Conservation (phyloP, 2,113 vertebrate species). For the Microcebus ravelobensis region DNA sequence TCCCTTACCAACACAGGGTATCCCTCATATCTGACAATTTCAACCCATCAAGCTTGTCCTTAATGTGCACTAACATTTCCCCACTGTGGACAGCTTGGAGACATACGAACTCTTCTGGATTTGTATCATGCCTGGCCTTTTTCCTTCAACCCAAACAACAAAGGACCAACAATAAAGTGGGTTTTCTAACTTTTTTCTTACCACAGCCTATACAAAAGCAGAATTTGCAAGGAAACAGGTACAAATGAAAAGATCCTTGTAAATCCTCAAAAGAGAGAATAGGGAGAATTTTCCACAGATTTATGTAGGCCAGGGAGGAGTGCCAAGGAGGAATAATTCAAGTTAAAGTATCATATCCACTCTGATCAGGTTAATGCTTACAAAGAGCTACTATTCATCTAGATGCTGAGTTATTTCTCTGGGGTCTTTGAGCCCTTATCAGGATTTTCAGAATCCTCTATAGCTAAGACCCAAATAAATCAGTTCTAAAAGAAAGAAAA, state of each 20-base stretch:
- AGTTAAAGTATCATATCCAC: not conserved
- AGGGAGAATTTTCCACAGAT: not conserved
- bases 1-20: not conserved
- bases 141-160: not conserved
- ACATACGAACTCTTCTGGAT: not conserved
- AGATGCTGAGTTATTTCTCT: not conserved
- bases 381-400: not conserved
- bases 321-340: not conserved
- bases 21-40: not conserved
- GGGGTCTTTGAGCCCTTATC: not conserved
- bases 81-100: not conserved
- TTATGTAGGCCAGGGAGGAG: not conserved
- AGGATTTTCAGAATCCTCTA: not conserved
- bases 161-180: not conserved
- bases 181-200: conserved; percentile 9
- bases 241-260: not conserved
- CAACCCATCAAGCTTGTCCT: not conserved
- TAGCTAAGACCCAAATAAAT: conserved; percentile 4
- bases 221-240: conserved; percentile 1
- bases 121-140: not conserved
- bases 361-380: not conserved
- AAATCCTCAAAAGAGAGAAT: not conserved
- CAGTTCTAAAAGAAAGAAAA: not conserved
- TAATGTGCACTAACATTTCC: not conserved
- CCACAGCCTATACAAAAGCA: not conserved